phyloP scores from a whole-genome alignment of 2,113 vertebrate species.

The Chaetura pelagica region DNA sequence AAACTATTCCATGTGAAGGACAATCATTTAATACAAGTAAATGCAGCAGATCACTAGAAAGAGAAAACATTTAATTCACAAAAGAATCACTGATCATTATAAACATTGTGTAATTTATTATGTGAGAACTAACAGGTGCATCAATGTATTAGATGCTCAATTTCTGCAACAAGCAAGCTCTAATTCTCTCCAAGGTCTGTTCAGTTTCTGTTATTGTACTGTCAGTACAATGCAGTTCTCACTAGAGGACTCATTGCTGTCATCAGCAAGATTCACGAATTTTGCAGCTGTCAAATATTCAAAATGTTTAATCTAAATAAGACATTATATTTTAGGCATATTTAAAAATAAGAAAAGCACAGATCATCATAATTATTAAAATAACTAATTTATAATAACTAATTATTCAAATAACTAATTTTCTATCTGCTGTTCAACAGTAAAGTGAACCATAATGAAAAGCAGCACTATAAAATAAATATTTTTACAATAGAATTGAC shows the following conservation, averaged over 20 bases:
- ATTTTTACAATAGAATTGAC: neutral
- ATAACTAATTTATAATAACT: neutral
- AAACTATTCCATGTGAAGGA: neutral
- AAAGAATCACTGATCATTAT: constrained; percentile 24
- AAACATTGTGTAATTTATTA: constrained; percentile 48
- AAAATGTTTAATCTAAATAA: constrained; percentile 13
- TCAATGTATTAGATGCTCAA: constrained; percentile 62
- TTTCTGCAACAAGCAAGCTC: constrained; percentile 66
- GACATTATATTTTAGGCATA: neutral
- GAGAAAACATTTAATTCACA: constrained; percentile 52
- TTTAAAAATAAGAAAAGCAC: constrained; percentile 50
- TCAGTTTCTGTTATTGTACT: neutral
- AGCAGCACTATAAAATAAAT: constrained; percentile 3
- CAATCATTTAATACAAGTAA: neutral
- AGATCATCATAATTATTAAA: constrained; percentile 22
- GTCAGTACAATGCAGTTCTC: constrained; percentile 23
- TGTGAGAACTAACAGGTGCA: constrained; percentile 54
- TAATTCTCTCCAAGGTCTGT: constrained; percentile 69
- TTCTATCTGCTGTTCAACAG: neutral
- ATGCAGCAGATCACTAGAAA: constrained; percentile 18
- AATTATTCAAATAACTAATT: constrained; percentile 3
- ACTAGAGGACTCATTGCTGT: constrained; percentile 49
- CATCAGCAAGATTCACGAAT: constrained; percentile 31
- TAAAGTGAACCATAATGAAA: neutral
- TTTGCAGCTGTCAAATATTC: constrained; percentile 51